A percentile compares a stretch with the other conserved stretches of the same genome.
These are phyloP conservation scores for Toxotes chatareus DNA, from an alignment of 2,113 vertebrate genomes.

Conservation along the genomic window DNA sequence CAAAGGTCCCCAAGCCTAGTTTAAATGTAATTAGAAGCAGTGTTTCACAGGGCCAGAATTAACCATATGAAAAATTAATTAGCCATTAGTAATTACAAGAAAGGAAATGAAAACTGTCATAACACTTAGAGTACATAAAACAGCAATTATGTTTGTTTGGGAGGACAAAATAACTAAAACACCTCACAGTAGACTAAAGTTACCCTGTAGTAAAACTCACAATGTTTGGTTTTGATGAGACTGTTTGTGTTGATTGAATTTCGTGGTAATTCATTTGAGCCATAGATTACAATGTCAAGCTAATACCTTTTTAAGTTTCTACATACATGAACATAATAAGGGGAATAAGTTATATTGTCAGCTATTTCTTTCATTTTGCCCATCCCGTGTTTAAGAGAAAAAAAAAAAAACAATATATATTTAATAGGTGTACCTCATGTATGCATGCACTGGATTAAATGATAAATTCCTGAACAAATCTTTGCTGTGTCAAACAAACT, in stretches of 20 bases:
- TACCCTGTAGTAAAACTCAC: too few species aligned
- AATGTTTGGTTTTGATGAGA: too few species aligned
- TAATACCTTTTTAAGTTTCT: not conserved
- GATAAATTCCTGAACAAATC: slow-evolving; percentile 42
- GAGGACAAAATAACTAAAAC: not conserved
- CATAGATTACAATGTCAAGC: not conserved
- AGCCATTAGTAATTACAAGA: slow-evolving; percentile 10
- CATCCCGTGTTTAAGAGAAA: too few species aligned
- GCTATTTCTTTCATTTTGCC: not conserved
- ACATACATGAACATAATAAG: not conserved
- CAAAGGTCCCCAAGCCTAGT: slow-evolving; percentile 36
- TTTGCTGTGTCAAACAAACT: slow-evolving; percentile 57
- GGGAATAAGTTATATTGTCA: not conserved
- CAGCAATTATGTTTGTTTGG: not conserved
- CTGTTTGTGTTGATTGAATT: too few species aligned
- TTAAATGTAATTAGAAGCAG: slow-evolving; percentile 26
- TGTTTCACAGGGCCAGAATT: slow-evolving; percentile 4
- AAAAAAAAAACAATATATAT: not conserved
- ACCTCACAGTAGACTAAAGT: too few species aligned
- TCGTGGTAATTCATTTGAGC: not conserved
- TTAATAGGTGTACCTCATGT: slow-evolving; percentile 5
- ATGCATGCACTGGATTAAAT: slow-evolving; percentile 1
- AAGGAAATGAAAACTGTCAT: not conserved
- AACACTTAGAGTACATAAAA: not conserved
- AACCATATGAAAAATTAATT: slow-evolving; percentile 17